Evolutionary conservation across 2,113 vertebrate genomes (phyloP), one percentile per base, ranked within the genome.

Genomic region (Onychostruthus taczanowskii): DNA sequence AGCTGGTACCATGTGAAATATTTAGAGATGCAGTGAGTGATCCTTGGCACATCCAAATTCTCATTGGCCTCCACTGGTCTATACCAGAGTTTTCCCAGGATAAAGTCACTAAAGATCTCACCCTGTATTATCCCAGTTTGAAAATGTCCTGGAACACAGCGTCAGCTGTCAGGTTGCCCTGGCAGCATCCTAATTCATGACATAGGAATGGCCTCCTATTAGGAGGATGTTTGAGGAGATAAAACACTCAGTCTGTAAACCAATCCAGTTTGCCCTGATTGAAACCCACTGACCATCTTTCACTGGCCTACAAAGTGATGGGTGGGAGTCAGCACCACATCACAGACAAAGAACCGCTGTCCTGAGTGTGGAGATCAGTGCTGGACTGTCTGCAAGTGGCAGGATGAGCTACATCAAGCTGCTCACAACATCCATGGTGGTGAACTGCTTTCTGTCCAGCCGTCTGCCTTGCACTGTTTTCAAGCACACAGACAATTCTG

Each of bases 1-100:
- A 94, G 61, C 88, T 94, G 85, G 68, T 81, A 74, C 44, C 44
- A 14, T 0, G 10, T 90, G 76, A 95, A 95, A 96, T 90, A 94
- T 95, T 93, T 90, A 93, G 85, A 72, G 41, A 78, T 43, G 46
- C 23, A 35, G 20, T 24, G 75, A 88, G 61, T 47, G 73, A 64
- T 72, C 43, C 68, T 90, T 80, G 72, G 73, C 59, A 49, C 30
- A 59, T 64, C 44, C 68, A 56, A 88, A 88, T 67, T 86, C 75
- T 77, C 82, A 30, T 35, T 1, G 7, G 79, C 70, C 82, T 94
- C 24, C 0, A 0, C n/a, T 59, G 35, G 19, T 80, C 64, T 87
- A 8, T 22, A 88, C 22, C 63, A 74, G 62, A 77, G 56, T 84
- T 96, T 72, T 89, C 69, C n/a, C 81, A 73, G 62, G 77, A 85